Percentiles rank a stretch among this genome's conserved stretches.
These are phyloP conservation scores for Neotoxoptera formosana DNA, from an alignment of 1,140 invertebrate species.

Conservation along the genomic window DNA sequence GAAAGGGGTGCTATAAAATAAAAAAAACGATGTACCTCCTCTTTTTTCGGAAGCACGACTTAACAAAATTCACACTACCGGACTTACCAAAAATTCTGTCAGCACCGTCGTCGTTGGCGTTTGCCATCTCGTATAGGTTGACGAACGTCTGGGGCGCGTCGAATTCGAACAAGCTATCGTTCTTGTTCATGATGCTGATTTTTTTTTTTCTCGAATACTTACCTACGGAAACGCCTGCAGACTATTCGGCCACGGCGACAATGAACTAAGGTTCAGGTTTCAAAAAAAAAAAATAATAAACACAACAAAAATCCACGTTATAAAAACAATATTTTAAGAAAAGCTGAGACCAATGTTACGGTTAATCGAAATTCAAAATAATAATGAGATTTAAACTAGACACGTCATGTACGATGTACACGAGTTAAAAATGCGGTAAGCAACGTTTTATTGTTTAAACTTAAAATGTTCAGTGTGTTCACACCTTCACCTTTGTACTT, in stretches of 20 bases:
- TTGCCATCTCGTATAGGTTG: conserved; percentile 28
- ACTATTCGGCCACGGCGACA: neutral
- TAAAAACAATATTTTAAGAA: too few species aligned
- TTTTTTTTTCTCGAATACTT: neutral
- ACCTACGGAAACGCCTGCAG: neutral
- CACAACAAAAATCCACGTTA: too few species aligned
- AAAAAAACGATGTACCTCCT: neutral
- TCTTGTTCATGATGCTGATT: neutral
- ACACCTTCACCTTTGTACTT: neutral
- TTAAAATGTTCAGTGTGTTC: too few species aligned
- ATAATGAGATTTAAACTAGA: too few species aligned
- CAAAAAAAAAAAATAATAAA: too few species aligned
- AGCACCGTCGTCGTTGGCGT: neutral
- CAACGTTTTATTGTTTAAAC: too few species aligned
- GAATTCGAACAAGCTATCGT: conserved; percentile 29
- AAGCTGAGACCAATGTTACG: too few species aligned
- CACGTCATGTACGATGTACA: neutral
- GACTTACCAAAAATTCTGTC: conserved; percentile 43
- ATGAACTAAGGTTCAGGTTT: too few species aligned
- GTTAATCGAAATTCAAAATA: too few species aligned
- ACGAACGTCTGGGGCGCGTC: conserved; percentile 8
- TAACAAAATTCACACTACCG: neutral
- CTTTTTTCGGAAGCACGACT: neutral
- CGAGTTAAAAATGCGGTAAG: neutral
- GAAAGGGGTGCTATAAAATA: too few species aligned